Percentiles rank a stretch among this genome's conserved stretches.
Evolutionary conservation across 2,113 vertebrate species (phyloP).

Genomic region (Pampusana beccarii): DNA sequence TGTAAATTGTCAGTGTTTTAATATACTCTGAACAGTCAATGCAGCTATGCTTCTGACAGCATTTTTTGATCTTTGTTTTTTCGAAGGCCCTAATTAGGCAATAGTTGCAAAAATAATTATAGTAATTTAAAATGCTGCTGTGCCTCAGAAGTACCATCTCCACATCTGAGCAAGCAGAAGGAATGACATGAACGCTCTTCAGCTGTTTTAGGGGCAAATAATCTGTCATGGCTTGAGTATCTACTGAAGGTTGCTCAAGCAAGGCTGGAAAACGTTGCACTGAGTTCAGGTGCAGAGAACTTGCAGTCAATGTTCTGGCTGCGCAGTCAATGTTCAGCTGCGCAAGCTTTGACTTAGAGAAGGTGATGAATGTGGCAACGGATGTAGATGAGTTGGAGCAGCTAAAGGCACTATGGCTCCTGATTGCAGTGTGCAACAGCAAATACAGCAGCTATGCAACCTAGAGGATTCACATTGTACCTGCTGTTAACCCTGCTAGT

Average conservation of each 20-base stretch:
- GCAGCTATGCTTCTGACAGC: background rate
- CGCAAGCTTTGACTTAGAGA: background rate
- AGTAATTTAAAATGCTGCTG: background rate
- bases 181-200: background rate
- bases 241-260: background rate
- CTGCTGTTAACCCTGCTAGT: background rate
- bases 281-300: background rate
- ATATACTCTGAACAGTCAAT: background rate
- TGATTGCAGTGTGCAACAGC: background rate
- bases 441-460: background rate
- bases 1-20: background rate
- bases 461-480: fast-evolving
- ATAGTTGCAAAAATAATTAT: background rate
- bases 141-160: background rate
- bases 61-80: background rate
- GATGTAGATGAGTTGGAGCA: background rate
- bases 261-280: background rate
- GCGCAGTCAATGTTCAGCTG: no score
- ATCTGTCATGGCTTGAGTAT: background rate
- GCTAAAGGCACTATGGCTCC: fast-evolving
- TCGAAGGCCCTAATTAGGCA: background rate
- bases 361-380: background rate
- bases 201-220: background rate
- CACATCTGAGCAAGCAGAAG: background rate
- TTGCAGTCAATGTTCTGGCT: background rate